Conservation (phyloP, 2,888 invertebrate genomes). For the Epirrhoe alternata region DNA sequence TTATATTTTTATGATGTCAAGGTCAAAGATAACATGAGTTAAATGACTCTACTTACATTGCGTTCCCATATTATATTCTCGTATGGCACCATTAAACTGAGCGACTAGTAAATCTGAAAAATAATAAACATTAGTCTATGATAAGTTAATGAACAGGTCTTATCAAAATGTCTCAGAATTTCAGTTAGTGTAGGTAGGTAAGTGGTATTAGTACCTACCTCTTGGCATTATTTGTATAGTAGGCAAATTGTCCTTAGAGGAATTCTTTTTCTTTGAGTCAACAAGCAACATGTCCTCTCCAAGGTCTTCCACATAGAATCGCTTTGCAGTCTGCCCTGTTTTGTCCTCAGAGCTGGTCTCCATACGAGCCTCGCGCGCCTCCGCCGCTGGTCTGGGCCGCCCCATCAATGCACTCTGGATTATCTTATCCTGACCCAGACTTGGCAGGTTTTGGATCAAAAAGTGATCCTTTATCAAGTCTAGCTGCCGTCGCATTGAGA, state of each 20-base stretch:
- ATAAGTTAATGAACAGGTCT: too few relatives aligned
- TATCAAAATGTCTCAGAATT: background rate
- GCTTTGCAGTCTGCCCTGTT: conserved; percentile 55
- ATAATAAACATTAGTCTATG: conserved; percentile 22
- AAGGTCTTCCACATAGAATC: conserved; percentile 71
- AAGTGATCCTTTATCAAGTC: conserved; percentile 71
- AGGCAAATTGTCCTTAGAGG: conserved; percentile 37
- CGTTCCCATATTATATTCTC: conserved; percentile 63
- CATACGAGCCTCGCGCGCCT: conserved; percentile 61
- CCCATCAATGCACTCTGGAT: conserved; percentile 64
- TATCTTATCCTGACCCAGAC: conserved; percentile 58
- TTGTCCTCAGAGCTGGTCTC: conserved; percentile 50
- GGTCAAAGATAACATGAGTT: conserved; percentile 7
- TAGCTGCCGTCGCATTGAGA: conserved; percentile 70
- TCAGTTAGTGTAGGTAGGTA: background rate
- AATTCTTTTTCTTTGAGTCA: conserved; percentile 71
- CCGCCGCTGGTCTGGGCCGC: conserved; percentile 52
- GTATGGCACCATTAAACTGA: conserved; percentile 73
- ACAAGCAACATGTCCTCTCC: conserved; percentile 74
- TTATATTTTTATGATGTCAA: conserved; percentile 2
- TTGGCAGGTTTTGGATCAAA: conserved; percentile 63
- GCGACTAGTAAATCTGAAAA: conserved; percentile 71
- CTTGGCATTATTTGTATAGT: conserved; percentile 57
- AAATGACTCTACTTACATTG: conserved; percentile 63
- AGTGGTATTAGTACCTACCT: conserved; percentile 52